A percentile compares a stretch with the other conserved stretches of the same genome.
Conservation (phyloP, 2,888 invertebrate species). For the Apodemia duryi region DNA sequence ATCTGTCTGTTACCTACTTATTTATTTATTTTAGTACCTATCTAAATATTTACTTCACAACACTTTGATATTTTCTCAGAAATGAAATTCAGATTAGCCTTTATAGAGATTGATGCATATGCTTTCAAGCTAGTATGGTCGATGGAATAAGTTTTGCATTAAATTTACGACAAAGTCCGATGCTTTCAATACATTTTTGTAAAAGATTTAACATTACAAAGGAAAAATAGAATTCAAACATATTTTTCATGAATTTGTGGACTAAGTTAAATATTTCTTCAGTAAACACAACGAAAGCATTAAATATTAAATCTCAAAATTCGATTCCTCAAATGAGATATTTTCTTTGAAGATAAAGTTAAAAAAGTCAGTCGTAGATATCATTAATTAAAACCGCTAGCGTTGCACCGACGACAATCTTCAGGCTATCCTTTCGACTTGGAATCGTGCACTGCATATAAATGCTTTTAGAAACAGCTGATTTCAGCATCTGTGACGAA, state of each 20-base stretch:
- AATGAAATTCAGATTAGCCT: constrained; percentile 8
- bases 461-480: constrained; percentile 28
- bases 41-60: too few species aligned
- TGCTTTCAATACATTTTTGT: constrained; percentile 5
- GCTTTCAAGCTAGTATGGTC: constrained; percentile 2
- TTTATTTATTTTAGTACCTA: too few species aligned
- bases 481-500: constrained; percentile 30
- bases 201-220: neutral
- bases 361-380: constrained; percentile 21
- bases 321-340: too few species aligned
- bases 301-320: too few species aligned
- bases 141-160: constrained; percentile 14
- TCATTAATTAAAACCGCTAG: constrained; percentile 32
- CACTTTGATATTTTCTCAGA: neutral
- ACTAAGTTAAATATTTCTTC: too few species aligned
- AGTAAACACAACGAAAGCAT: too few species aligned
- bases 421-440: constrained; percentile 24
- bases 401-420: constrained; percentile 21
- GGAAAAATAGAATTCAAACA: neutral
- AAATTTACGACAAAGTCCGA: neutral
- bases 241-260: neutral
- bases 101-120: constrained; percentile 16
- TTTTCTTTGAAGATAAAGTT: constrained; percentile 15
- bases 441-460: constrained; percentile 30
- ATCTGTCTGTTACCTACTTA: too few species aligned